Percentiles rank a stretch among this genome's conserved stretches.
Conservation (phyloP, 2,113 vertebrate species). For the Buteo buteo region DNA sequence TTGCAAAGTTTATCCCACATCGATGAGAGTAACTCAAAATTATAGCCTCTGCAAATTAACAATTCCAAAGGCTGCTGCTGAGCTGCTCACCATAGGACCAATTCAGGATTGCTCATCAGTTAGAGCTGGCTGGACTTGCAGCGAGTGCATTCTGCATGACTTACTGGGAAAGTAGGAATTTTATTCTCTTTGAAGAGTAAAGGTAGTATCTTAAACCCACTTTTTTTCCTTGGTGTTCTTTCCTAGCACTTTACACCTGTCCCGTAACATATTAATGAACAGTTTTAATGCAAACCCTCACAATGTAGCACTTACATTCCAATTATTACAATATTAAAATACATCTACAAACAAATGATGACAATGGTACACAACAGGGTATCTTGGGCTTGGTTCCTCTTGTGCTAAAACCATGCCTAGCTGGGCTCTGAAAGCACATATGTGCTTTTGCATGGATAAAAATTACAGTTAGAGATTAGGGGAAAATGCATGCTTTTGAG, state of each 20-base stretch:
- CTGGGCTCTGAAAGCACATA: neutral
- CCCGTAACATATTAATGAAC: neutral
- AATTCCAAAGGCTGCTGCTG: neutral
- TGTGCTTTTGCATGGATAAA: neutral
- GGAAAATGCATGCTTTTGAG: neutral
- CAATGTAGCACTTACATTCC: neutral
- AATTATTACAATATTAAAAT: neutral
- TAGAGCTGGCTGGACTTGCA: neutral
- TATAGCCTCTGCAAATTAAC: neutral
- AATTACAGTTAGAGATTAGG: neutral
- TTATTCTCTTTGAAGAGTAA: neutral
- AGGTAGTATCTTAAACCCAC: neutral
- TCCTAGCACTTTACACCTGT: neutral
- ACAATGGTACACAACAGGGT: neutral
- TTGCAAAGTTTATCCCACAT: neutral
- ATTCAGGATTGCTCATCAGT: neutral
- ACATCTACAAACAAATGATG: neutral
- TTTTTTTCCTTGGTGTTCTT: neutral
- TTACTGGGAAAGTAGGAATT: neutral
- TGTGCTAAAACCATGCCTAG: neutral
- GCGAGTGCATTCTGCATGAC: neutral
- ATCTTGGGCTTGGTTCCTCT: neutral
- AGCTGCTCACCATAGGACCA: neutral
- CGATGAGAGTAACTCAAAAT: neutral
- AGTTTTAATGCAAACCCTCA: neutral